Evolutionary conservation across 1,140 invertebrate species (phyloP).

Genomic region (Pantala flavescens): DNA sequence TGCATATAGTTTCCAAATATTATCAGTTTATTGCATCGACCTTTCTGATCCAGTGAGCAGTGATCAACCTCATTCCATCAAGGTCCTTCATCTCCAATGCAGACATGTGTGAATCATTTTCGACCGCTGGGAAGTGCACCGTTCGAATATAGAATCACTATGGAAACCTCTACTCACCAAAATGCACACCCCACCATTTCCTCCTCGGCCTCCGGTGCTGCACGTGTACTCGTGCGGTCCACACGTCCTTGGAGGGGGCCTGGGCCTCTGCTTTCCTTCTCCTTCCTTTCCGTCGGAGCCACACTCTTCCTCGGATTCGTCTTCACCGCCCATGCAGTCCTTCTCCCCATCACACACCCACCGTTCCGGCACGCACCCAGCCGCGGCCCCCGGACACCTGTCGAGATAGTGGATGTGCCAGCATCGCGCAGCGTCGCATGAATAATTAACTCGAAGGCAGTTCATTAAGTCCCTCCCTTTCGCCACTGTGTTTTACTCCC

Average conservation of each 20-base stretch:
- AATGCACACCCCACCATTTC: slow-evolving; percentile 18
- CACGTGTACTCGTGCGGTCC: slow-evolving; percentile 57
- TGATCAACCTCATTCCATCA: too few relatives aligned
- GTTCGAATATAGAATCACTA: too few relatives aligned
- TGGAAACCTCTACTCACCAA: slow-evolving; percentile 13
- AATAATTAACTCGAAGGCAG: too few relatives aligned
- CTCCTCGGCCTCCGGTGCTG: slow-evolving; percentile 36
- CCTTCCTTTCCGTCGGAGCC: slow-evolving; percentile 19
- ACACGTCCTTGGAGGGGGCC: slow-evolving; percentile 46
- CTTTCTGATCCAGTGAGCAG: too few relatives aligned
- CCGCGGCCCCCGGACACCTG: slow-evolving; percentile 45
- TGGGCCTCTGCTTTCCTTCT: slow-evolving; percentile 21
- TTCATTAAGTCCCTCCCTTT: too few relatives aligned
- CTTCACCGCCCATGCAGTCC: slow-evolving; percentile 51
- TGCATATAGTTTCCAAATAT: too few relatives aligned
- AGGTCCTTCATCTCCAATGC: too few relatives aligned
- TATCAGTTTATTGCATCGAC: too few relatives aligned
- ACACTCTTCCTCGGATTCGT: slow-evolving; percentile 29
- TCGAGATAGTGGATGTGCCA: slow-evolving; percentile 24
- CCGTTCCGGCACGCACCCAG: slow-evolving; percentile 57
- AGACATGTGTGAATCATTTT: too few relatives aligned
- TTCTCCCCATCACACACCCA: slow-evolving; percentile 73
- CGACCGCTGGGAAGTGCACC: too few relatives aligned
- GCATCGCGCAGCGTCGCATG: too few relatives aligned
- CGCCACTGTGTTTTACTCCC: too few relatives aligned